These are phyloP conservation scores for Rhinoptilus africanus DNA, from an alignment of 2,113 vertebrate species.

Conservation along the genomic window DNA sequence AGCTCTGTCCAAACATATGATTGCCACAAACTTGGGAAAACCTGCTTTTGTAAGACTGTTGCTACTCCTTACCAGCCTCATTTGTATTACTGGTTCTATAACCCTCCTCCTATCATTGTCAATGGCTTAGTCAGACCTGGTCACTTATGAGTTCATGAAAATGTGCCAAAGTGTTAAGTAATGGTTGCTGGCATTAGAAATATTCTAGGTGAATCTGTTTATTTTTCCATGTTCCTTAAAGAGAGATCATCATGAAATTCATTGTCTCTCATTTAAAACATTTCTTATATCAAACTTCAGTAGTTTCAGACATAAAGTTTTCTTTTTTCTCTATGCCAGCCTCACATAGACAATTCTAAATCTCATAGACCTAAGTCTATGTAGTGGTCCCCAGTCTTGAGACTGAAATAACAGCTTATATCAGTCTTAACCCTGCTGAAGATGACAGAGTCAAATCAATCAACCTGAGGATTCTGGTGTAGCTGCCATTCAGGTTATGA, in stretches of 20 bases:
- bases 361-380: neutral
- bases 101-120: neutral
- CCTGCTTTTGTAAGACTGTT: neutral
- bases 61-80: neutral
- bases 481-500: neutral
- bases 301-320: neutral
- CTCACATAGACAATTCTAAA: neutral
- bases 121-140: neutral
- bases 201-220: neutral
- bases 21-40: neutral
- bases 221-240: neutral
- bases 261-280: neutral
- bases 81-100: neutral
- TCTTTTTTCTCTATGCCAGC: neutral
- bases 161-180: neutral
- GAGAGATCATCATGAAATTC: neutral
- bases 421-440: neutral
- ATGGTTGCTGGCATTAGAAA: neutral
- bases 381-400: neutral
- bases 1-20: rapidly evolving
- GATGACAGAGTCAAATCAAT: neutral
- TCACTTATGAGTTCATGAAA: neutral
- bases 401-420: neutral
- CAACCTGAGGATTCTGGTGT: neutral
- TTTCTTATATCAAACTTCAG: neutral